Conservation (phyloP, 2,113 vertebrate genomes). For the Progne subis region DNA sequence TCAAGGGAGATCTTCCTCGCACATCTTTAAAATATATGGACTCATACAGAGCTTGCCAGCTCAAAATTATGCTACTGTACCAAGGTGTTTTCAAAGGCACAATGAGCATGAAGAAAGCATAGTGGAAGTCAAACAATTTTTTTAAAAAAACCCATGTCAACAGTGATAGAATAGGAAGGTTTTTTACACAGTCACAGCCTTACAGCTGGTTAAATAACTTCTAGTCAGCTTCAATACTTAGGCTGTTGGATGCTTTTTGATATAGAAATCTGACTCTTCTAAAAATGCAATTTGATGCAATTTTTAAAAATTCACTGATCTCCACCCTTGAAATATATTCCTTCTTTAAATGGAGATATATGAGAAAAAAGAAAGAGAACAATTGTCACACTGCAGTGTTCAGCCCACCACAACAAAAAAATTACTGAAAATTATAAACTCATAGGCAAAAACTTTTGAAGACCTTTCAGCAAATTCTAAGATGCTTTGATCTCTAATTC, state of each 20-base stretch:
- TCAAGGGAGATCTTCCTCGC: not conserved
- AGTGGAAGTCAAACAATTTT: not conserved
- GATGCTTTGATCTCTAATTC: not conserved
- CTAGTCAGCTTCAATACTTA: not conserved
- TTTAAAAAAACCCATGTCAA: not conserved
- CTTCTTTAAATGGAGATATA: not conserved
- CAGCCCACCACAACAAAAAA: not conserved
- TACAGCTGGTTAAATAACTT: not conserved
- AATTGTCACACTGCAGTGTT: not conserved
- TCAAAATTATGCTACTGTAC: not conserved
- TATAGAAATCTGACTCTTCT: not conserved
- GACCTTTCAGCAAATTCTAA: slow-evolving; percentile 9
- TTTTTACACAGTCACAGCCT: not conserved
- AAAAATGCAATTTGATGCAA: not conserved
- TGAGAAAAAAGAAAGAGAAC: slow-evolving; percentile 39
- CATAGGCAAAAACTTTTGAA: slow-evolving; percentile 24
- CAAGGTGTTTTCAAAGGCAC: not conserved
- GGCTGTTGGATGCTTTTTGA: not conserved
- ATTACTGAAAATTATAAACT: slow-evolving; percentile 10
- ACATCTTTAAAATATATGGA: not conserved
- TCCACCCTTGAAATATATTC: not conserved
- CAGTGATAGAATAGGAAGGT: not conserved
- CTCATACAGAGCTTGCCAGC: not conserved
- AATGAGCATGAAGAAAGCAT: not conserved
- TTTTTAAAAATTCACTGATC: not conserved